Base-by-base conservation (phyloP, 2,113 vertebrate species). In the Miniopterus natalensis region DNA sequence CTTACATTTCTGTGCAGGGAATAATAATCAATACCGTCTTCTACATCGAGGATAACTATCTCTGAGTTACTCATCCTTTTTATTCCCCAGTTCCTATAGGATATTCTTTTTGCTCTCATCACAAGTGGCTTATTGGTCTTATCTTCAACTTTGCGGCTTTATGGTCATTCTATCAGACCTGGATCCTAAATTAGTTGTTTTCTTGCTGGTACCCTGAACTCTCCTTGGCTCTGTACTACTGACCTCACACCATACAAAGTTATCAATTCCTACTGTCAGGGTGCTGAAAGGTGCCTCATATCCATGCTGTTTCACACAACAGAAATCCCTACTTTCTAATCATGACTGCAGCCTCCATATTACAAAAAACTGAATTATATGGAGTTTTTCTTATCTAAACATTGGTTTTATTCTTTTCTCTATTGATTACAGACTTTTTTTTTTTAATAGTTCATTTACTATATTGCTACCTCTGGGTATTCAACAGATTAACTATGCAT, bases 1-100 rank as follows among this genome's bases (percentile, higher is more conserved):
- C 9, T 36, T 94, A 1, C 73, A 92, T 75, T 90, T 84, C 75
- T 91, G 6, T 86, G 21, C 27, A 95, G 49, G 79, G 63, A 90
- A 23, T 78, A 90, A n/a, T 53, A 71, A 18, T 63, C n/a, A 63
- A 21, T 18, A 23, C 1, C 23, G 15, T 91, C 25, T 73, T 84
- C 68, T 51, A 65, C 9, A 73, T 0, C 8, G 18, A 68, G 45
- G 29, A 4, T 73, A 70, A 88, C n/a, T 73, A 40, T 66, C 12
- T 85, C 74, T 53, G 25, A 93, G 25, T 78, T 47, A 65, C 10
- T 73, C 47, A 65, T 70, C 27, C 29, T 57, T 84, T 94, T 61
- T 84, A 63, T 1, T 89, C 88, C 42, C 57, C 81, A 92, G 71
- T 53, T 90, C 45, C 25, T 70, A 47, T 12, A 17, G 20, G 18